phyloP scores from a whole-genome alignment of 2,888 invertebrate species.

The Labia minor region DNA sequence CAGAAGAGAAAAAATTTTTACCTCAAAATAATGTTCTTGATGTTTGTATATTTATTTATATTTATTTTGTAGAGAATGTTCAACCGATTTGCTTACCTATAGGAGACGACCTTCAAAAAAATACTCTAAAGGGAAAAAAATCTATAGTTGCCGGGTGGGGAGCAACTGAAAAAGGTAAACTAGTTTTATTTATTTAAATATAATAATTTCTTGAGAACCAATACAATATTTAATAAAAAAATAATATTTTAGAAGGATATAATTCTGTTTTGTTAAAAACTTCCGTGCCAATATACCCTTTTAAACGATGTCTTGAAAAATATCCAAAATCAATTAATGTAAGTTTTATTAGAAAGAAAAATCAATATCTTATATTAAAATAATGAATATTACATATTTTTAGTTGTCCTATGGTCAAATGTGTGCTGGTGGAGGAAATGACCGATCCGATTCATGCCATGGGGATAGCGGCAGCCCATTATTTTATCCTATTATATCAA shows the following conservation, averaged over 20 bases:
- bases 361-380: neutral
- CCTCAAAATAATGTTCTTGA: no score
- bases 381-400: neutral
- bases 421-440: slow-evolving; percentile 39
- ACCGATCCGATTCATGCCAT: slow-evolving; percentile 47
- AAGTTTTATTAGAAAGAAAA: slow-evolving; percentile 27
- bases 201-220: no score
- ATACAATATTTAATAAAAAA: neutral
- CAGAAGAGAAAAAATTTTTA: no score
- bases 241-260: neutral
- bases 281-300: slow-evolving; percentile 17
- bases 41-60: no score
- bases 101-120: slow-evolving; percentile 33
- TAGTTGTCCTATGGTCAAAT: slow-evolving; percentile 34
- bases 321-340: slow-evolving; percentile 21
- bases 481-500: slow-evolving; percentile 16
- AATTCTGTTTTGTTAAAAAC: slow-evolving; percentile 6
- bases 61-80: slow-evolving; percentile 43
- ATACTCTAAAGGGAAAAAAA: slow-evolving; percentile 34
- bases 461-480: slow-evolving; percentile 56
- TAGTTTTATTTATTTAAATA: no score
- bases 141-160: slow-evolving; percentile 47
- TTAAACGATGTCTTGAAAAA: slow-evolving; percentile 23
- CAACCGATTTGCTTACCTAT: slow-evolving; percentile 47
- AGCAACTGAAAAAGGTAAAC: slow-evolving; percentile 20